Evolutionary conservation across 2,113 vertebrate species (phyloP).

Genomic region (Galemys pyrenaicus): DNA sequence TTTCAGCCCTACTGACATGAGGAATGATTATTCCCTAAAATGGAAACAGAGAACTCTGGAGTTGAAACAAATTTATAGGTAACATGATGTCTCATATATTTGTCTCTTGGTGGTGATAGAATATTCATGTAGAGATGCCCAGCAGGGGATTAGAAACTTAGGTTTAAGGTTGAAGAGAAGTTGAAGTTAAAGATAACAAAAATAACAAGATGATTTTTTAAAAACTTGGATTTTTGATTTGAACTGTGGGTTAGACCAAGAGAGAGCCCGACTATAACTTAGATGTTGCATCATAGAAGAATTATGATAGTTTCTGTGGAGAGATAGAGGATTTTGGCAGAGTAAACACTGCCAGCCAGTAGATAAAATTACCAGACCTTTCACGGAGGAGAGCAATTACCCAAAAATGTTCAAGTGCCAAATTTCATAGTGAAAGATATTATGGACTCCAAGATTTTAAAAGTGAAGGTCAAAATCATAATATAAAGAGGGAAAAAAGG

Average conservation of each 20-base stretch:
- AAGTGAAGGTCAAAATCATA: not conserved
- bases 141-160: not conserved
- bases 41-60: not conserved
- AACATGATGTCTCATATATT: not conserved
- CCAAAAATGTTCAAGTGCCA: not conserved
- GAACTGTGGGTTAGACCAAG: not conserved
- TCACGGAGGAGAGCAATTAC: not conserved
- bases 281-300: rapidly evolving
- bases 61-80: not conserved
- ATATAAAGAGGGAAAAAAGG: not conserved
- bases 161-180: not conserved
- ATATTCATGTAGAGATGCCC: not conserved
- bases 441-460: not conserved
- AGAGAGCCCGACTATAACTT: not conserved
- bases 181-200: not conserved
- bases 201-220: not conserved
- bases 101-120: not conserved
- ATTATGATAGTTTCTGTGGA: not conserved
- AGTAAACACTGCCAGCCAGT: not conserved
- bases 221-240: not conserved
- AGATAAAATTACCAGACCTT: not conserved
- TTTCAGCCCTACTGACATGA: not conserved
- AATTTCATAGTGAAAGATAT: constrained; percentile 12
- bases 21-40: not conserved
- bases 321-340: not conserved